Percentiles rank a stretch among this genome's conserved stretches.
phyloP scores from a whole-genome alignment of 2,888 invertebrate species.

The Pelosia muscerda region DNA sequence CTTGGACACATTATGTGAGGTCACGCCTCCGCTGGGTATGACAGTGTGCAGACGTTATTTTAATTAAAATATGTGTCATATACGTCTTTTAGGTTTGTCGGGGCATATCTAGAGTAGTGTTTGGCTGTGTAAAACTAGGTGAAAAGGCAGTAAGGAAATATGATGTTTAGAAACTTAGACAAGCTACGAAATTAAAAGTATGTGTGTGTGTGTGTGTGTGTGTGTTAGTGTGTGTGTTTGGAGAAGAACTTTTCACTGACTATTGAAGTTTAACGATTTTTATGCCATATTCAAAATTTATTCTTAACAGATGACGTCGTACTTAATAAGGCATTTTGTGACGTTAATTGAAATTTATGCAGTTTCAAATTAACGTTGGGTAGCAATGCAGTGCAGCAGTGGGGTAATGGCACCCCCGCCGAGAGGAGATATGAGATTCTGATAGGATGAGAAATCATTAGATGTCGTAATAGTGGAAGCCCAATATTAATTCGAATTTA shows the following conservation, averaged over 20 bases:
- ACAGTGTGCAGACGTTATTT: not conserved
- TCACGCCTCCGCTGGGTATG: constrained; percentile 33
- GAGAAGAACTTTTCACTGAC: not conserved
- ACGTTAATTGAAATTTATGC: not conserved
- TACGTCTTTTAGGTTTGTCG: not conserved
- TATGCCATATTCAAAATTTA: not conserved
- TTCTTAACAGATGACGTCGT: not conserved
- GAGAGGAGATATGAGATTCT: too few species aligned
- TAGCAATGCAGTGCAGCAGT: too few species aligned
- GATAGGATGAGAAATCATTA: too few species aligned
- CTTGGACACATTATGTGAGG: constrained; percentile 39
- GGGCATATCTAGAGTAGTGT: not conserved
- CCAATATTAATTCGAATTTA: too few species aligned
- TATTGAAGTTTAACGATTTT: not conserved
- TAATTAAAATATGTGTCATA: constrained; percentile 24
- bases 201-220: too few species aligned
- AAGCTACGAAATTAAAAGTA: too few species aligned
- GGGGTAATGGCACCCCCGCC: too few species aligned
- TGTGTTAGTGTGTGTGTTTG: too few species aligned
- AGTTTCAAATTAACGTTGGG: not conserved
- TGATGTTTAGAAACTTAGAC: too few species aligned
- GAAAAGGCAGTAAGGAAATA: too few species aligned
- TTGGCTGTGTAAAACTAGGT: not conserved
- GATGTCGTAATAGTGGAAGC: too few species aligned
- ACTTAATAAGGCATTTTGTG: not conserved